Base-by-base conservation (phyloP, 2,888 invertebrate genomes). In the Gastrophysa polygoni region DNA sequence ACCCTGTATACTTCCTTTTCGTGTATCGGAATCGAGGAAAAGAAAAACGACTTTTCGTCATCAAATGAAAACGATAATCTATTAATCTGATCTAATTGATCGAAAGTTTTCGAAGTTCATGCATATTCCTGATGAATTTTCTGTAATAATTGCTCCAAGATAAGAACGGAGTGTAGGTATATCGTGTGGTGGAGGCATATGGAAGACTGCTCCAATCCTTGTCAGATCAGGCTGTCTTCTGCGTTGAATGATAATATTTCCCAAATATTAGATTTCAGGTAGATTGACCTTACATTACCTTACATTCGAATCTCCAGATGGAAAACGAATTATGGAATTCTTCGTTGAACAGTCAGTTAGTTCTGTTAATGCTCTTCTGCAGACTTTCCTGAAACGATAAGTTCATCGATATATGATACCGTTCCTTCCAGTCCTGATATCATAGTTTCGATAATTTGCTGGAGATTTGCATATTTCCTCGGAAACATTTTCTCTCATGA, bases 401-500 rank as follows among this genome's bases (percentile, higher is more conserved):
- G 49, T 24, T 57, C 58, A 48, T 59, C 46, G 20, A 55, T 54
- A 55, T 59, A 59, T 10, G 44, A 34, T 29, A 18, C 11, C 20
- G 47, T 24, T 18, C 17, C 20, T n/a, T 14, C 16, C 20, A 51
- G 24, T 1, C 50, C 50, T 20, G 38, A 16, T 20, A 28, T 14
- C 50, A 51, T 58, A 24, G 49, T 21, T 21, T 57, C 48, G 2
- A 57, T 49, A 17, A 57, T 21, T 47, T 51, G 29, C 16, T n/a
- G n/a, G n/a, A n/a, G n/a, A n/a, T n/a, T n/a, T n/a, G n/a, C n/a
- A n/a, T n/a, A n/a, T n/a, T n/a, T n/a, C n/a, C n/a, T n/a, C n/a
- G n/a, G n/a, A n/a, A n/a, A n/a, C n/a, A n/a, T n/a, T n/a, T n/a
- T n/a, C n/a, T n/a, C n/a, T n/a, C n/a, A n/a, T n/a, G n/a, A n/a